Evolutionary conservation across 2,113 vertebrate species (phyloP).

Genomic region (Naja naja): DNA sequence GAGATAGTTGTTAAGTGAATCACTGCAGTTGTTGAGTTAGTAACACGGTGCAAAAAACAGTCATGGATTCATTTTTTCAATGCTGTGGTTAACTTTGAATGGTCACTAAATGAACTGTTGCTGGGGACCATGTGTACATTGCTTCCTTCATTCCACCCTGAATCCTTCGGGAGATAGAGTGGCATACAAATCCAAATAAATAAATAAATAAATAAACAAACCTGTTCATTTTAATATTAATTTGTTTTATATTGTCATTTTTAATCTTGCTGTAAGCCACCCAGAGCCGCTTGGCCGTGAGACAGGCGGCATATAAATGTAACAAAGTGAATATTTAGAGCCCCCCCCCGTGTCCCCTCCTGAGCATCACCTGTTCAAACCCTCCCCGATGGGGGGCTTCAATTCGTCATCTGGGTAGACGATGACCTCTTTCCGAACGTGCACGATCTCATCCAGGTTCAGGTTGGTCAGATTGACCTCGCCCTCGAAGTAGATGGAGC

Average conservation of each 20-base stretch:
- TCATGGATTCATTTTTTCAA: not conserved
- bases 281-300: not conserved
- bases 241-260: not conserved
- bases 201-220: too few relatives aligned
- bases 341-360: too few relatives aligned
- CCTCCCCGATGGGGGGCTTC: constrained; percentile 86
- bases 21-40: not conserved
- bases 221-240: not conserved
- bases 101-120: not conserved
- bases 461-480: constrained; percentile 83
- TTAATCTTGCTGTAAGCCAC: not conserved
- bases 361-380: constrained; percentile 83
- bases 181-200: too few relatives aligned
- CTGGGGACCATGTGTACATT: not conserved
- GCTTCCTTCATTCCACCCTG: not conserved
- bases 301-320: not conserved
- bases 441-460: constrained; percentile 91
- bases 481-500: constrained; percentile 91
- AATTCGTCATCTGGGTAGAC: constrained; percentile 89
- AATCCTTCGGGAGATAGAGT: too few relatives aligned
- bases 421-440: constrained; percentile 94
- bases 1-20: not conserved
- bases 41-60: not conserved
- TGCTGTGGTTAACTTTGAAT: not conserved
- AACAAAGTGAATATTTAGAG: too few relatives aligned